Conservation (phyloP, 2,113 vertebrate species). For the Tinamus guttatus region DNA sequence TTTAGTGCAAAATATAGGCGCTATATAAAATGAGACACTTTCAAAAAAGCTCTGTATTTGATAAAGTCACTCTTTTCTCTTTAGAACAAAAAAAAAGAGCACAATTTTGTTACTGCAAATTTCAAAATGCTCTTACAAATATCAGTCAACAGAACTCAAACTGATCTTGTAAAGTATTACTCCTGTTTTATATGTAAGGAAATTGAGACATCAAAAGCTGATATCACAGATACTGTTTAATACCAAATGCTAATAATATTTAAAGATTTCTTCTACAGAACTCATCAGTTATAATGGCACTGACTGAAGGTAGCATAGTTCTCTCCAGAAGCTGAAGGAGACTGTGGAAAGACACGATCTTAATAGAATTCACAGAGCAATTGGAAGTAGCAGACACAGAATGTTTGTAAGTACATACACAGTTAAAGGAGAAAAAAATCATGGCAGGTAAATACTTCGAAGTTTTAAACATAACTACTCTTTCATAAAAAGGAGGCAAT, state of each 20-base stretch:
- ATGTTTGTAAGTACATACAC: not conserved
- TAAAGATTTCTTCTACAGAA: accelerated
- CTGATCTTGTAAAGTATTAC: not conserved
- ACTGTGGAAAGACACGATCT: accelerated
- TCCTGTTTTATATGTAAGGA: not conserved
- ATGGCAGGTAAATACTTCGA: not conserved
- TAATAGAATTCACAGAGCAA: not conserved
- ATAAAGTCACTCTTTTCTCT: not conserved
- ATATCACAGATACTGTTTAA: not conserved
- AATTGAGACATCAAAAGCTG: not conserved
- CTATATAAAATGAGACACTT: not conserved
- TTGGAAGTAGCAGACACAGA: not conserved
- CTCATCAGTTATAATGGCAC: not conserved
- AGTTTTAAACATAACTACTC: not conserved
- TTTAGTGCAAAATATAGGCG: not conserved
- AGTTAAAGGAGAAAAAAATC: not conserved
- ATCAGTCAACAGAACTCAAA: not conserved
- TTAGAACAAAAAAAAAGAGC: not conserved
- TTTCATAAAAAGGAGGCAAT: not conserved
- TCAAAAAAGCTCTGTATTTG: not conserved
- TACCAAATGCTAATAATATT: not conserved
- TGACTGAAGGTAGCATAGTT: accelerated
- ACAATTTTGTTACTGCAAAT: not conserved
- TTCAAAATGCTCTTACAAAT: not conserved
- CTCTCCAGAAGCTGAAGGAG: not conserved